These are phyloP conservation scores for Acleris cristana DNA, from an alignment of 2,888 invertebrate genomes.

Conservation along the genomic window DNA sequence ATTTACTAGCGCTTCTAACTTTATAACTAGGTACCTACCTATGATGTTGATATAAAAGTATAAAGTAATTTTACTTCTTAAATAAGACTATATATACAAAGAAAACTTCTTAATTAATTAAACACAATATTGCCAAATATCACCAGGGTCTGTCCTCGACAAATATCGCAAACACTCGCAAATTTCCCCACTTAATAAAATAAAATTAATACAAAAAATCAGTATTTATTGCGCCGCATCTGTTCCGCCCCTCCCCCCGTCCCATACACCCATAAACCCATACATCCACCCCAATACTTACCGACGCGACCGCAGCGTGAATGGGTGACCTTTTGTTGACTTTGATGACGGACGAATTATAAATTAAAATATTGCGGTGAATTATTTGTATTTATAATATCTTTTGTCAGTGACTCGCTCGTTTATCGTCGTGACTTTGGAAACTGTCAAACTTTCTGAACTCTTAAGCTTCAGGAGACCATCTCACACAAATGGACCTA, in stretches of 20 bases:
- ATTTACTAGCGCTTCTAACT: too few relatives aligned
- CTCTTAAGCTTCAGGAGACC: too few relatives aligned
- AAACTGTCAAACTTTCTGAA: too few relatives aligned
- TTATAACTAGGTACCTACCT: too few relatives aligned
- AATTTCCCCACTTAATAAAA: conserved; percentile 30
- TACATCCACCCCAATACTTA: background rate
- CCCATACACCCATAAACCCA: conserved; percentile 65
- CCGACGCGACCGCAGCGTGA: background rate
- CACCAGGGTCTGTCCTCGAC: background rate
- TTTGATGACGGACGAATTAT: conserved; percentile 25
- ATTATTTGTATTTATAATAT: background rate
- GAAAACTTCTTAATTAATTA: too few relatives aligned
- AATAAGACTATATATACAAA: too few relatives aligned
- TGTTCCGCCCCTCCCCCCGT: conserved; percentile 75
- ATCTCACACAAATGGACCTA: too few relatives aligned
- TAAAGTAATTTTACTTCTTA: too few relatives aligned
- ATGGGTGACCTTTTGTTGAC: conserved; percentile 18
- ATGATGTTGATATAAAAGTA: too few relatives aligned
- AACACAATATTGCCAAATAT: too few relatives aligned
- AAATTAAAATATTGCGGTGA: conserved; percentile 18
- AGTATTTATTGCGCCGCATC: conserved; percentile 51
- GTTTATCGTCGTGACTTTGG: too few relatives aligned
- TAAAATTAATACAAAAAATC: conserved; percentile 29
- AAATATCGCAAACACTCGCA: conserved; percentile 5
- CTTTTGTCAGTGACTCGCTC: too few relatives aligned